phyloP scores from a whole-genome alignment of 2,888 invertebrate genomes.

The Drosophila recens region DNA sequence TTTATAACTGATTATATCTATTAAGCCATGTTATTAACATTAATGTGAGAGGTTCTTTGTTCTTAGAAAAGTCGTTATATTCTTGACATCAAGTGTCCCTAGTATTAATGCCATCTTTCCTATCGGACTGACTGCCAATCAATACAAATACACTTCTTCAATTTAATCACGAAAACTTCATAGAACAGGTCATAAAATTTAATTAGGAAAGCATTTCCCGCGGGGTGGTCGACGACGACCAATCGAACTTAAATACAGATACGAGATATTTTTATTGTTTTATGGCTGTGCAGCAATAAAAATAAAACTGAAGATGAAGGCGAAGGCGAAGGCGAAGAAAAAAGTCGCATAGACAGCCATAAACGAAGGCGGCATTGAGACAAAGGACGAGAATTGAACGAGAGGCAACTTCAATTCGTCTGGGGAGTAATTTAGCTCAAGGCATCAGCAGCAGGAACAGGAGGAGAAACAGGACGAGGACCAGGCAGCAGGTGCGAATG shows the following conservation, averaged over 20 bases:
- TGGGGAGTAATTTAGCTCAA: conserved; percentile 58
- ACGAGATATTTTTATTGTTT: conserved; percentile 72
- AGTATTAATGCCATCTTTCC: background rate
- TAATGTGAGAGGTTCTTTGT: conserved; percentile 4
- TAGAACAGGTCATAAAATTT: conserved; percentile 72
- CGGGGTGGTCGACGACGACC: conserved; percentile 34
- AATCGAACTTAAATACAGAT: conserved; percentile 62
- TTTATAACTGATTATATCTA: background rate
- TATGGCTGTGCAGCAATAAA: conserved; percentile 60
- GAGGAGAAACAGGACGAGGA: conserved; percentile 1
- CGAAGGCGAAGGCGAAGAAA: conserved; percentile 8
- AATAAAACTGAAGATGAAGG: conserved; percentile 8
- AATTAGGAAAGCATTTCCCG: conserved; percentile 73
- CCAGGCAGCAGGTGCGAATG: conserved; percentile 57
- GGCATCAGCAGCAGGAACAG: conserved; percentile 13
- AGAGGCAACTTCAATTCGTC: conserved; percentile 28
- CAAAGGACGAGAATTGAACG: conserved; percentile 26
- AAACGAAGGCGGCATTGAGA: conserved; percentile 48
- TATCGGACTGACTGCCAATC: conserved; percentile 6
- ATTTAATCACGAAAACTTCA: conserved; percentile 62
- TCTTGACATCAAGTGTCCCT: background rate
- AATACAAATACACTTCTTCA: conserved; percentile 27
- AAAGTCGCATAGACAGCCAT: conserved; percentile 50
- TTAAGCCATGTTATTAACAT: background rate
- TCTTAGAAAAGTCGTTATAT: conserved; percentile 1